Evolutionary conservation across 2,888 invertebrate genomes (phyloP), one percentile per base, ranked within the genome.

Genomic region (Ditula angustiorana): DNA sequence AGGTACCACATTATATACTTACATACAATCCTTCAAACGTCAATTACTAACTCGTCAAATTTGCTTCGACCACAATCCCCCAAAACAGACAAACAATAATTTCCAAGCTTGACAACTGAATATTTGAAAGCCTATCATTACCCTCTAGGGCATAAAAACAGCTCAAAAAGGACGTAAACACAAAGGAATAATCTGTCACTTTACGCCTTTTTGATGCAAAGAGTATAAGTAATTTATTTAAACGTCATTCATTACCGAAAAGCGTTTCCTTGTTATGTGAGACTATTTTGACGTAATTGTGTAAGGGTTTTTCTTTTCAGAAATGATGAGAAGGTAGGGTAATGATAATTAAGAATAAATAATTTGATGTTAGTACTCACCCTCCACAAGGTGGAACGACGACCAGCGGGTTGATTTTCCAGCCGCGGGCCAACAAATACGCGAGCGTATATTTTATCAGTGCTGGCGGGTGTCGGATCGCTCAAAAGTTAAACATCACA

Each of bases 201-300:
- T n/a, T 62, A 30, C 3, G 49, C 11, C 41, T 7, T 56, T 55
- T 64, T 63, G 5, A 11, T n/a, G 1, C 41, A n/a, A 37, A 16
- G 71, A 68, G 68, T 69, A 71, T 67, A 71, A 68, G 75, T 66
- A 70, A 75, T 79, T 80, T 78, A 74, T 80, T 74, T 71, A 77
- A 77, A 76, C 77, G 76, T 77, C 75, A 78, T 84, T 85, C 78
- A 83, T 83, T 84, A 81, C 67, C 74, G 71, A 80, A 85, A 75
- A 85, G 83, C 79, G 69, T 81, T 80, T 69, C 80, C 83, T 79
- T 82, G 82, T 85, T 79, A 69, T 69, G 68, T 67, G 41, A 67
- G 69, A 57, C 68, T 63, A 68, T 70, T 72, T 68, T 61, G 59
- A 55, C 62, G 63, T 52, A 64, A 60, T 56, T 26, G 26, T 35